These are phyloP conservation scores for Chaenodraco wilsoni DNA, from an alignment of 2,797 vertebrate genomes.

Conservation along the genomic window DNA sequence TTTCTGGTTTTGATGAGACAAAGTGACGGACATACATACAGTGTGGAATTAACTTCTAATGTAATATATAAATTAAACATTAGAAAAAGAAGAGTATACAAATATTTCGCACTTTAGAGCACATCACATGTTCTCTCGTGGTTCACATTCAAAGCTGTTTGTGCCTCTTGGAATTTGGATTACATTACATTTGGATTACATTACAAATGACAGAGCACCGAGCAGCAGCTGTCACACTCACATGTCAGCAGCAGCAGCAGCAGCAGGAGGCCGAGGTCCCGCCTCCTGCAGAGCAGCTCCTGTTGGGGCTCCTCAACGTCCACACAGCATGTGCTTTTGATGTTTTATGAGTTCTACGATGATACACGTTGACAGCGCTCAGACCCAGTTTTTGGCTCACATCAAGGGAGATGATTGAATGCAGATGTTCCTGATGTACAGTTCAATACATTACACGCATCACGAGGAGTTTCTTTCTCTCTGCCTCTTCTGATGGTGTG, in stretches of 20 bases:
- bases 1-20: neutral
- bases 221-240: slow-evolving; percentile 32
- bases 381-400: neutral
- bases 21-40: neutral
- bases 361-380: slow-evolving; percentile 4
- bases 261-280: neutral
- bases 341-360: slow-evolving; percentile 31
- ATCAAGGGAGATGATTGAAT: slow-evolving; percentile 12
- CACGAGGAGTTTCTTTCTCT: neutral
- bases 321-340: slow-evolving; percentile 18
- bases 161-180: slow-evolving; percentile 3
- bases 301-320: slow-evolving; percentile 20
- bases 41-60: neutral
- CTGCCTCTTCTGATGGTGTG: neutral
- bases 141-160: neutral
- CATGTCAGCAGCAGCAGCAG: slow-evolving; percentile 20
- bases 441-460: neutral
- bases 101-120: neutral
- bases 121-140: neutral
- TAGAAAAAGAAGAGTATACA: too few relatives aligned
- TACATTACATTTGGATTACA: too few relatives aligned
- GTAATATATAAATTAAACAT: neutral
- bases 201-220: slow-evolving; percentile 6
- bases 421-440: slow-evolving; percentile 29
- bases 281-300: slow-evolving; percentile 10